Conservation (phyloP, 2,797 vertebrate genomes). For the Macropus fuliginosus region DNA sequence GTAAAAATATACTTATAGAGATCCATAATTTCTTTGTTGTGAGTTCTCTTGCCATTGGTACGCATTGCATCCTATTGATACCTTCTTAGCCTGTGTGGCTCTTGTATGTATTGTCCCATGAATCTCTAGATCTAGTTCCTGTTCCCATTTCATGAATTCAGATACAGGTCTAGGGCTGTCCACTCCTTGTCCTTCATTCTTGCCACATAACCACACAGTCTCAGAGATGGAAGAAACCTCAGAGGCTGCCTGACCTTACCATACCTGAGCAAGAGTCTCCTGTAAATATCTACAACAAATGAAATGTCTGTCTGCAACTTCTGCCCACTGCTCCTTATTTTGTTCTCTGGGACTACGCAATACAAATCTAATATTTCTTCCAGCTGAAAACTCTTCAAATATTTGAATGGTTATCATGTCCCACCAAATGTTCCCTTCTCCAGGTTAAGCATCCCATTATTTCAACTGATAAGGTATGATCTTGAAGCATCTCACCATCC, state of each 20-base stretch:
- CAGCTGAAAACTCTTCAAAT: too few relatives aligned
- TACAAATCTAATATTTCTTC: too few relatives aligned
- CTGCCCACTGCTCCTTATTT: too few relatives aligned
- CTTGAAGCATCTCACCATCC: too few relatives aligned
- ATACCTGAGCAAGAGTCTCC: not conserved
- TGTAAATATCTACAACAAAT: not conserved
- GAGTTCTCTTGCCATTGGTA: not conserved
- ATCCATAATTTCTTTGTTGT: not conserved
- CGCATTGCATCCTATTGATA: not conserved
- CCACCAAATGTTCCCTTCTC: too few relatives aligned
- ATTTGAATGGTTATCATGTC: too few relatives aligned
- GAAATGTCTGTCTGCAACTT: not conserved
- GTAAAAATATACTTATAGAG: not conserved
- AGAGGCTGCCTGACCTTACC: not conserved
- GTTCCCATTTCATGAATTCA: not conserved
- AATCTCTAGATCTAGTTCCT: not conserved
- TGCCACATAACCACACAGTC: not conserved
- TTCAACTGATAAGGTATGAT: too few relatives aligned
- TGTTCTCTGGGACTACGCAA: too few relatives aligned
- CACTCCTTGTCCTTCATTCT: not conserved
- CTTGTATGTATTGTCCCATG: not conserved
- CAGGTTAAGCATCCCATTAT: too few relatives aligned
- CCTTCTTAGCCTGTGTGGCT: not conserved
- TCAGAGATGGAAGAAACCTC: not conserved
- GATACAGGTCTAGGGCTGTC: not conserved